phyloP scores from a whole-genome alignment of 2,888 invertebrate species.

The Labia minor region DNA sequence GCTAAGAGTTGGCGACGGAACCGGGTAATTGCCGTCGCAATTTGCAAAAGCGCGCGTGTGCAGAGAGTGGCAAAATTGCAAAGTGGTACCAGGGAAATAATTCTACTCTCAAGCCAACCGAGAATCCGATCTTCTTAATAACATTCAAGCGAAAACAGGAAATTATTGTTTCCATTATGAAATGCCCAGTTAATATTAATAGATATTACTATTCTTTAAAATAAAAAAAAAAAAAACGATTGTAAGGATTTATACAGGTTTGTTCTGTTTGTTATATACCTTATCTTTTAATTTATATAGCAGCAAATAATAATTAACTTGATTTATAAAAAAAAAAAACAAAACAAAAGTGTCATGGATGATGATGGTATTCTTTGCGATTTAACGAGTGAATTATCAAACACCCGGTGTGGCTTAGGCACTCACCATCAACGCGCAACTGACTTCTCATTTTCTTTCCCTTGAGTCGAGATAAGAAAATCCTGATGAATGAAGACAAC shows the following conservation, averaged over 20 bases:
- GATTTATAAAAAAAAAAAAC: background rate
- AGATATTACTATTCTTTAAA: background rate
- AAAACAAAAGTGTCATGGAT: too few relatives aligned
- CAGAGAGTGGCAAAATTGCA: background rate
- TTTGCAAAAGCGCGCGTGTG: background rate
- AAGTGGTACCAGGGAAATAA: background rate
- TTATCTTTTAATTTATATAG: background rate
- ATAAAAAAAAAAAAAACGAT: too few relatives aligned
- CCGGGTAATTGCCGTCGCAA: background rate
- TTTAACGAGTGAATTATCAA: constrained; percentile 33
- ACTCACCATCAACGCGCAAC: constrained; percentile 15
- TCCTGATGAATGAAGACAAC: constrained; percentile 34
- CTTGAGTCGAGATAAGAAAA: constrained; percentile 31
- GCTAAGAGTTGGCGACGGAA: background rate
- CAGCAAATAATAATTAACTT: background rate
- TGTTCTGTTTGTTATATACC: too few relatives aligned
- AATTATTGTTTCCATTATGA: background rate
- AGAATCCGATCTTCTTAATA: background rate
- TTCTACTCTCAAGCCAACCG: background rate
- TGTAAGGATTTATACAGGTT: too few relatives aligned
- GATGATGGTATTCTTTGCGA: constrained; percentile 18
- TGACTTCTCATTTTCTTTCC: constrained; percentile 24
- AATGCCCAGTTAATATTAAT: background rate
- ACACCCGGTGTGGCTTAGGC: constrained; percentile 28
- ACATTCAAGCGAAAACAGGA: background rate